These are phyloP conservation scores for Siphamia tubifer DNA, from an alignment of 2,113 vertebrate genomes.

Conservation along the genomic window DNA sequence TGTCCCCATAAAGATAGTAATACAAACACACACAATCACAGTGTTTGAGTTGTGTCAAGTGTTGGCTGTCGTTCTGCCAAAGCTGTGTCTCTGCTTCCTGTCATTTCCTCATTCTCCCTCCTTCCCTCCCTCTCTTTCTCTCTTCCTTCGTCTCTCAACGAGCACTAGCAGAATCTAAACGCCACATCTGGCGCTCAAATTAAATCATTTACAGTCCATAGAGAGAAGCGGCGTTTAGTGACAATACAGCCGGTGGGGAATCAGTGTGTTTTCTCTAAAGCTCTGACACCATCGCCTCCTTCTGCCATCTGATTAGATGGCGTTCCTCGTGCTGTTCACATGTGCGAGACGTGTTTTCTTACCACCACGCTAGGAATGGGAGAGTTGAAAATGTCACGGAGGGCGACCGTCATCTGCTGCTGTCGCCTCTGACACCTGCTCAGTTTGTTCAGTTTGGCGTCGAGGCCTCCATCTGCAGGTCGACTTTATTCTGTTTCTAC, in stretches of 20 bases:
- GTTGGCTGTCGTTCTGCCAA: constrained; percentile 71
- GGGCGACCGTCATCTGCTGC: constrained; percentile 59
- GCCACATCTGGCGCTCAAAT: constrained; percentile 79
- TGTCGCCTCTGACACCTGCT: constrained; percentile 61
- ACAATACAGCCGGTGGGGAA: constrained; percentile 76
- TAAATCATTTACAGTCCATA: constrained; percentile 79
- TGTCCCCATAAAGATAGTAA: too few relatives aligned
- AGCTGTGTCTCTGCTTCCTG: constrained; percentile 73
- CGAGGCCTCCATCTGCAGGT: constrained; percentile 44
- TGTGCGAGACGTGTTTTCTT: constrained; percentile 51
- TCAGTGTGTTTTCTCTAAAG: constrained; percentile 72
- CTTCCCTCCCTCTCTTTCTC: constrained; percentile 35
- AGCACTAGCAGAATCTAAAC: constrained; percentile 56
- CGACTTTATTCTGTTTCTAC: too few relatives aligned
- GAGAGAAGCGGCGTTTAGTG: constrained; percentile 63
- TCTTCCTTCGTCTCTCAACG: constrained; percentile 43
- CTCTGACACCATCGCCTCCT: constrained; percentile 48
- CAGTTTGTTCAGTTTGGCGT: not conserved
- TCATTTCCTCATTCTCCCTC: constrained; percentile 67
- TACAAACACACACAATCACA: constrained; percentile 52
- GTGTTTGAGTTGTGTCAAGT: constrained; percentile 70
- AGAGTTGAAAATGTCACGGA: constrained; percentile 51
- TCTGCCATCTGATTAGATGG: constrained; percentile 68
- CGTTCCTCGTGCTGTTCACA: constrained; percentile 34
- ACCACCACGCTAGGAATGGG: constrained; percentile 23